These are phyloP conservation scores for Drosophila bipectinata DNA, from an alignment of 1,140 invertebrate genomes.

Conservation along the genomic window DNA sequence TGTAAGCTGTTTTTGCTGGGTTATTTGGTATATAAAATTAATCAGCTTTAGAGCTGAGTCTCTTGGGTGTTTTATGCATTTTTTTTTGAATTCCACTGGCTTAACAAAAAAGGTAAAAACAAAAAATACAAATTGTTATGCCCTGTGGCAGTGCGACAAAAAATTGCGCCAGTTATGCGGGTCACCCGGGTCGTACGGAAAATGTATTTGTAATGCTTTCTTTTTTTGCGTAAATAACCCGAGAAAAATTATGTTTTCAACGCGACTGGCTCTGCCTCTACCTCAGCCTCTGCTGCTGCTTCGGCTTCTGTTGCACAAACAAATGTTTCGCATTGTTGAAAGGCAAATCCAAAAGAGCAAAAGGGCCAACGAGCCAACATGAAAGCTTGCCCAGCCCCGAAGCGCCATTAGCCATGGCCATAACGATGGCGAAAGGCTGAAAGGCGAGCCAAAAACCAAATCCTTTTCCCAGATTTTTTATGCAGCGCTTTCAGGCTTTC, in stretches of 20 bases:
- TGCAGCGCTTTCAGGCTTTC: conserved; percentile 31
- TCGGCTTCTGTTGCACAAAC: conserved; percentile 61
- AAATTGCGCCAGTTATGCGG: conserved; percentile 25
- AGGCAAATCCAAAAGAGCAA: conserved; percentile 45
- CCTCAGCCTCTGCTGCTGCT: not conserved
- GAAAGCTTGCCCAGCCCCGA: conserved; percentile 58
- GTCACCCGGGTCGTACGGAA: conserved; percentile 20
- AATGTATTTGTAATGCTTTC: conserved; percentile 8
- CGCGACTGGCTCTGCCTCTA: conserved; percentile 23
- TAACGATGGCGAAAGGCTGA: conserved; percentile 35
- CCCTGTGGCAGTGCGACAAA: conserved; percentile 60
- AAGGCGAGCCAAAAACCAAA: conserved; percentile 55
- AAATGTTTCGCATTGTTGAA: conserved; percentile 78
- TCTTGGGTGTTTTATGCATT: not conserved
- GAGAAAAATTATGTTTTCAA: conserved; percentile 62
- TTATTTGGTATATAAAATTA: not conserved
- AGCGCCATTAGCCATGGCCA: conserved; percentile 69
- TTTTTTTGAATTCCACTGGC: not conserved
- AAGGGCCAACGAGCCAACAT: conserved; percentile 24
- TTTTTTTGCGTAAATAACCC: conserved; percentile 49
- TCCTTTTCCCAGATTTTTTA: conserved; percentile 67
- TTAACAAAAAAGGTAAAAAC: conserved; percentile 24
- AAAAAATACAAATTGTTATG: conserved; percentile 56
- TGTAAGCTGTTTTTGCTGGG: not conserved
- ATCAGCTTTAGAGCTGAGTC: conserved; percentile 5